Base-by-base conservation (phyloP, 2,888 invertebrate genomes). In the Mythimna albipuncta region DNA sequence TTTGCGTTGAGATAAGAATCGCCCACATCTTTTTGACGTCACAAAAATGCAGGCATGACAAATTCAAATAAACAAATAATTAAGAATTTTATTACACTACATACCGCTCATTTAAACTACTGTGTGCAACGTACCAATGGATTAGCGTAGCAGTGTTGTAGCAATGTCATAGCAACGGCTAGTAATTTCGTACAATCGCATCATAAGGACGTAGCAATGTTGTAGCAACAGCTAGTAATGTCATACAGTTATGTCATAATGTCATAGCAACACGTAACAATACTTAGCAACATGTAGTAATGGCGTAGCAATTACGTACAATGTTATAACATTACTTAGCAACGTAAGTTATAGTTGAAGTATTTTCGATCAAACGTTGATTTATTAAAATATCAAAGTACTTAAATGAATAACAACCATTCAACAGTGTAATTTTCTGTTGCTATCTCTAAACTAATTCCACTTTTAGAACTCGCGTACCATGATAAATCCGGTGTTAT, bases 401-500 rank as follows among this genome's bases (percentile, higher is more conserved):
- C 38, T 21, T 19, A 52, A 13, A 64, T 35, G 21, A 32, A 65
- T 65, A 38, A 47, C 41, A 21, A 32, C 54, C 71, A 57, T 57
- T 63, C 62, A 72, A 72, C 78, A 32, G 65, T 57, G 52, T 38
- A 78, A 72, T 66, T 72, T 47, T 50, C 50, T 61, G 72, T 64
- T 78, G 50, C 35, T 73, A 73, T 78, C 66, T 73, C 26, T n/a
- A 5, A 67, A 64, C 66, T 78, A 47, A 61, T 64, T 73, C 58
- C 10, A 67, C 26, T 77, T 67, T 52, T 41, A 55, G 21, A 79
- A 64, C 77, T 79, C 54, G n/a, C 26, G n/a, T 54, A 47, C 47
- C 38, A 54, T 75, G 21, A 59, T 80, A 76, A 67, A 57, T 80
- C 52, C 58, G n/a, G 21, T 72, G 26, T 69, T 72, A 66, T 77